A percentile compares a stretch with the other conserved stretches of the same genome.
These are phyloP conservation scores for Corbicula japonica DNA, from an alignment of 2,888 invertebrate species.

Conservation along the genomic window DNA sequence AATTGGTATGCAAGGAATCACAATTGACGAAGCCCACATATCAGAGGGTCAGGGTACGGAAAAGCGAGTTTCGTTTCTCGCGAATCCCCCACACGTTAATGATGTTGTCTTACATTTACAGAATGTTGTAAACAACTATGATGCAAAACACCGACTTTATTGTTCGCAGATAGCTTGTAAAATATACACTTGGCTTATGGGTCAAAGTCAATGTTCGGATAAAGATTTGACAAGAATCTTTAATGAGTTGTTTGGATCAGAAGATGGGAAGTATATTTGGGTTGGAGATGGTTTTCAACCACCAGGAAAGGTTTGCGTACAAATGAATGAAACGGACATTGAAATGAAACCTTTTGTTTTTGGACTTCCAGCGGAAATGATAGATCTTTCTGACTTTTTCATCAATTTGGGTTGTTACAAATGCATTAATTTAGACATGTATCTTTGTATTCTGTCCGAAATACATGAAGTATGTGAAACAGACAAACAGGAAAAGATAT, in stretches of 20 bases:
- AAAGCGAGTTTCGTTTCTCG: no score
- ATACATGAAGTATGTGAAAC: background rate
- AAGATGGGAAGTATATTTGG: slow-evolving; percentile 5
- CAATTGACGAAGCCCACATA: background rate
- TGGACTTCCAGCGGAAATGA: slow-evolving; percentile 9
- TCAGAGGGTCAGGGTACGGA: background rate
- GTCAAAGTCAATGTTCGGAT: background rate
- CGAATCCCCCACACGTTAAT: background rate
- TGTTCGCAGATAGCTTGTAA: background rate
- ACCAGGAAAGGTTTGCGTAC: slow-evolving; percentile 14
- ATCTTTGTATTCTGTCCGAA: background rate
- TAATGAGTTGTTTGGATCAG: background rate
- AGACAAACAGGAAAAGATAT: no score
- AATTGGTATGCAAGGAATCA: background rate
- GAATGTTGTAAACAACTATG: background rate
- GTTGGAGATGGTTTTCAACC: slow-evolving; percentile 7
- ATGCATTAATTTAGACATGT: background rate
- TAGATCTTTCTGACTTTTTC: slow-evolving; percentile 4
- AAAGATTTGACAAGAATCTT: background rate
- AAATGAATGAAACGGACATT: slow-evolving; percentile 2
- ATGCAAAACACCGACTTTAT: background rate
- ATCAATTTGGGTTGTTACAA: slow-evolving; percentile 12
- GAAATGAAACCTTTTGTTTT: slow-evolving; percentile 7
- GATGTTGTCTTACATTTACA: background rate
- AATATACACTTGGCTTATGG: background rate